These are phyloP conservation scores for Enteromius unitaeniatus DNA, from an alignment of 2,797 vertebrate genomes.

Conservation along the genomic window DNA sequence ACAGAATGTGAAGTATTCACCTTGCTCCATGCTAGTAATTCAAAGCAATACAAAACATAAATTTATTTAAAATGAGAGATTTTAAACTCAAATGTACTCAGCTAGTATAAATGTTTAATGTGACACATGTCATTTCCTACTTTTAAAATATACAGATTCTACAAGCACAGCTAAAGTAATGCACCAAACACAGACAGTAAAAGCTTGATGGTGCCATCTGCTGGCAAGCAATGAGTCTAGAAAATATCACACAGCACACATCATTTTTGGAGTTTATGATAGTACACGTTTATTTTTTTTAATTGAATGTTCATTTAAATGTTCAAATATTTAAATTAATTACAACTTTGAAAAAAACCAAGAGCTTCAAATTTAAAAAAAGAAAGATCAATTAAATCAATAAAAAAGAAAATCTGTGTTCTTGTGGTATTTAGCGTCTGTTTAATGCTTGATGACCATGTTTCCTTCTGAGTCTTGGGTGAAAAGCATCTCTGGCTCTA, in stretches of 20 bases:
- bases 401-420: not conserved
- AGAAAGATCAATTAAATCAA: not conserved
- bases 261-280: not conserved
- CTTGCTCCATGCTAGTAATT: not conserved
- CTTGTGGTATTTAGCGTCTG: not conserved
- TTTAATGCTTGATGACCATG: slow-evolving; percentile 87
- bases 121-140: not conserved
- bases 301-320: not conserved
- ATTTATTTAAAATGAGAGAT: not conserved
- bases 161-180: not conserved
- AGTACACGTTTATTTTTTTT: not conserved
- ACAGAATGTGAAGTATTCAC: slow-evolving; percentile 25
- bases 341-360: not conserved
- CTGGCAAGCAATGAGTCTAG: not conserved
- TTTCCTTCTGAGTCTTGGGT: slow-evolving; percentile 94
- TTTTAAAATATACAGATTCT: not conserved
- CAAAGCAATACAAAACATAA: not conserved
- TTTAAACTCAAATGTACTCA: not conserved
- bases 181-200: not conserved
- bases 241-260: not conserved
- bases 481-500: slow-evolving; percentile 80
- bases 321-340: not conserved
- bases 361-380: not conserved
- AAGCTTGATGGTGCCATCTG: not conserved
- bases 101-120: not conserved